A percentile compares a stretch with the other conserved stretches of the same genome.
Conservation (phyloP, 1,140 invertebrate species). For the Alviniconcha marisindica region DNA sequence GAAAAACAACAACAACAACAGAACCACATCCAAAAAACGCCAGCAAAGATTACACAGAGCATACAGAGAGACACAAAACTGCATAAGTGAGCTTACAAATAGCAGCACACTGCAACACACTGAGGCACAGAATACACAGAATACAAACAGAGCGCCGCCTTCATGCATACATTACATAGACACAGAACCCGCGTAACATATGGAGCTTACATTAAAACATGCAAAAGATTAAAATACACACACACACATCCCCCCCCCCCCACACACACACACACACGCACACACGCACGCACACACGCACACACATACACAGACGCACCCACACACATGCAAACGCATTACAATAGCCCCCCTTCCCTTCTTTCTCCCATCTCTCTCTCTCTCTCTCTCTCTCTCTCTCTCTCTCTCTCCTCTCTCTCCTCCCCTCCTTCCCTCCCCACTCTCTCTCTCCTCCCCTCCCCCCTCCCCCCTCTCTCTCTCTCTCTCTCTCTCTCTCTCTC, state of each 20-base stretch:
- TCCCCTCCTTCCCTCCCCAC: neutral
- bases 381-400: too few species aligned
- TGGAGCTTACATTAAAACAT: too few species aligned
- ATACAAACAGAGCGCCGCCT: too few species aligned
- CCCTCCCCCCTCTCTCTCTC: neutral
- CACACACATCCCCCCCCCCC: neutral
- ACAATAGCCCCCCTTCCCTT: neutral
- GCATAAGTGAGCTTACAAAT: neutral
- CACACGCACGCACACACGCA: neutral
- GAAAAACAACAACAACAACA: too few species aligned
- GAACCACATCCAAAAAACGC: too few species aligned
- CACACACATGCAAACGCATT: neutral
- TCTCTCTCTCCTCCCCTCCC: too few species aligned
- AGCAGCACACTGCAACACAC: neutral
- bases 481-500: neutral
- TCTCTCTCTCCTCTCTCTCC: neutral
- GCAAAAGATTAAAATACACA: too few species aligned
- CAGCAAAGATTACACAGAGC: too few species aligned
- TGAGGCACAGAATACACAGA: too few species aligned
- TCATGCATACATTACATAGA: too few species aligned
- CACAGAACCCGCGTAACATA: too few species aligned
- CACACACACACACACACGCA: slow-evolving; percentile 16
- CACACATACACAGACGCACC: neutral
- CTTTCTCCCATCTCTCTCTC: too few species aligned
- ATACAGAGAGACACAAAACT: neutral